Percentiles rank a stretch among this genome's conserved stretches.
phyloP scores from a whole-genome alignment of 2,113 vertebrate genomes.

The Ptychochromis oligacanthus region DNA sequence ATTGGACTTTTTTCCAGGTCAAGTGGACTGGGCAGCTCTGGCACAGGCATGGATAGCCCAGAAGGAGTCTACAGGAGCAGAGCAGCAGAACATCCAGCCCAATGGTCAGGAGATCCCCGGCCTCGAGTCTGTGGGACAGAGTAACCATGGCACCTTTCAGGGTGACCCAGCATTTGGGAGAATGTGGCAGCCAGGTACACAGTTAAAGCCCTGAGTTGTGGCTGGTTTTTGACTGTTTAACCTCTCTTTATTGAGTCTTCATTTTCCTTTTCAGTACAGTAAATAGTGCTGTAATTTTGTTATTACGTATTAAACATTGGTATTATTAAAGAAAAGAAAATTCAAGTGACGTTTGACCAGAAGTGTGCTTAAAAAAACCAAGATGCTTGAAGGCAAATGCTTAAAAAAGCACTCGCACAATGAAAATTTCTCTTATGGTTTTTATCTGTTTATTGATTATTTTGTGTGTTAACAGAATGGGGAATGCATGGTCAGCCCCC shows the following conservation, averaged over 20 bases:
- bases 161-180: constrained; percentile 91
- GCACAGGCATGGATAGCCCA: constrained; percentile 99
- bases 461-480: constrained; percentile 87
- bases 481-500: constrained; percentile 93
- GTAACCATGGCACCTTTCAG: constrained; percentile 92
- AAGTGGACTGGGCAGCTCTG: constrained; percentile 98
- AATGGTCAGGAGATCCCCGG: constrained; percentile 92
- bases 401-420: not conserved
- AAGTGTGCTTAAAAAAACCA: not conserved
- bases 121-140: constrained; percentile 86
- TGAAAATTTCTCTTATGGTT: not conserved
- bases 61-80: constrained; percentile 91
- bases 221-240: not conserved
- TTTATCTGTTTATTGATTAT: not conserved
- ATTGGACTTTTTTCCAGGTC: constrained; percentile 80
- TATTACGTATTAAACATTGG: no score
- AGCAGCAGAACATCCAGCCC: constrained; percentile 87
- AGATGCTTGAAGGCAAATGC: not conserved
- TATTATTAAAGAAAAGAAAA: no score
- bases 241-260: not conserved
- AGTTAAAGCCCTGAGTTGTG: not conserved
- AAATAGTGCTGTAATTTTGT: no score
- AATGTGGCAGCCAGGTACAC: constrained; percentile 95
- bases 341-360: no score
- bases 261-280: not conserved